Conservation (phyloP, 2,888 invertebrate species). For the Nomada flava region DNA sequence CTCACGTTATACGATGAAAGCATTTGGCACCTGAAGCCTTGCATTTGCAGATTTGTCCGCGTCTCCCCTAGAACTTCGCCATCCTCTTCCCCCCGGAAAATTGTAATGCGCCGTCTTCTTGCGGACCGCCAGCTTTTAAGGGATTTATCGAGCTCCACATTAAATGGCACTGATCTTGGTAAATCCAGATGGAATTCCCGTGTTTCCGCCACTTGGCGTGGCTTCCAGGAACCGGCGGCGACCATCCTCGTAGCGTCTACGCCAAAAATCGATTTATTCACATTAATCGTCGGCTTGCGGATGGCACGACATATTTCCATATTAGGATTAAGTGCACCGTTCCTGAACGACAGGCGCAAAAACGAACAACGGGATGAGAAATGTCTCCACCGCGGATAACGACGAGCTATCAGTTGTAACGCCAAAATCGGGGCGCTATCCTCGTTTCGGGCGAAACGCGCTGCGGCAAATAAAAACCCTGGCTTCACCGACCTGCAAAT, state of each 20-base stretch:
- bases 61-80: constrained; percentile 37
- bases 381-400: constrained; percentile 27
- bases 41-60: constrained; percentile 58
- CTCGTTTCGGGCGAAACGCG: neutral
- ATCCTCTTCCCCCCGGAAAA: constrained; percentile 46
- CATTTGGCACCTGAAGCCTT: constrained; percentile 60
- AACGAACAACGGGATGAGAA: constrained; percentile 29
- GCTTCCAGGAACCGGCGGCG: constrained; percentile 65
- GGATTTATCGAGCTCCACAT: constrained; percentile 72
- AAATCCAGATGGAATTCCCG: constrained; percentile 75
- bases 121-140: constrained; percentile 70
- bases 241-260: constrained; percentile 37
- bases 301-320: constrained; percentile 62
- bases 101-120: constrained; percentile 66
- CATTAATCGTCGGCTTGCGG: constrained; percentile 65
- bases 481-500: neutral
- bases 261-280: constrained; percentile 69
- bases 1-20: constrained; percentile 54
- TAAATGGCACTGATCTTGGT: constrained; percentile 74
- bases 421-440: constrained; percentile 19
- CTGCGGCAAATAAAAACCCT: constrained; percentile 17
- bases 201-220: constrained; percentile 70
- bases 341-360: constrained; percentile 8
- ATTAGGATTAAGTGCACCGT: constrained; percentile 61
- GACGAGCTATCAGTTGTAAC: constrained; percentile 30